phyloP scores from a whole-genome alignment of 2,888 invertebrate genomes.

The Trissolcus japonicus region DNA sequence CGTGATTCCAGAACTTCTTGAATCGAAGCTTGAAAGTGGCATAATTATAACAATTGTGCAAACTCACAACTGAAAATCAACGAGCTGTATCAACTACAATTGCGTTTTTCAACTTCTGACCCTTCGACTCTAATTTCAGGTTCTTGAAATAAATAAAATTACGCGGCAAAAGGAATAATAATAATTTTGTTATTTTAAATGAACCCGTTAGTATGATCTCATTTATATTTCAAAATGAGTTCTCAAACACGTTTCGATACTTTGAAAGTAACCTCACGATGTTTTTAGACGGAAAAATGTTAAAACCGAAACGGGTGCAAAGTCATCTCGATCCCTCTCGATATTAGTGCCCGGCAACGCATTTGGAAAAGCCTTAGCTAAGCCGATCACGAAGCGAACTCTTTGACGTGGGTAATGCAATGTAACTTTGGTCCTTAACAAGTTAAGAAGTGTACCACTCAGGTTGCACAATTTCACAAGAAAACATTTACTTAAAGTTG shows the following conservation, averaged over 20 bases:
- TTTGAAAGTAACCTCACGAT: too few species aligned
- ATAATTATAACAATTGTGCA: constrained; percentile 37
- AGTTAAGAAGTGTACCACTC: constrained; percentile 56
- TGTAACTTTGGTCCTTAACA: constrained; percentile 55
- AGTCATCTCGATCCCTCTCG: constrained; percentile 5
- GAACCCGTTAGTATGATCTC: too few species aligned
- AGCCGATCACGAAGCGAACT: constrained; percentile 51
- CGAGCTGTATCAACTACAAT: too few species aligned
- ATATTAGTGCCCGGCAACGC: constrained; percentile 30
- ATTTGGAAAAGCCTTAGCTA: constrained; percentile 41
- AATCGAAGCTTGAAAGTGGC: constrained; percentile 14
- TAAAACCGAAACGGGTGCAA: constrained; percentile 5
- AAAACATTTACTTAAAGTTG: constrained; percentile 52
- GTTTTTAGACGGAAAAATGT: constrained; percentile 2
- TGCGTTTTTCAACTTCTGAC: too few species aligned
- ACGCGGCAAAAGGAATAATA: too few species aligned
- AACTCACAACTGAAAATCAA: not conserved
- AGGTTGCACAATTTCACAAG: constrained; percentile 55
- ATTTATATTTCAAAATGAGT: too few species aligned
- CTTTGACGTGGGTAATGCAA: constrained; percentile 43
- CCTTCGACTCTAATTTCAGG: too few species aligned
- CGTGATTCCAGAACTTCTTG: too few species aligned
- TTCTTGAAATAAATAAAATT: too few species aligned
- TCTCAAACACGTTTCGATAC: too few species aligned
- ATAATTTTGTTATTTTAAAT: too few species aligned